Evolutionary conservation across 2,113 vertebrate species (phyloP), one percentile per base, ranked within the genome.

Genomic region (Brachyhypopomus occidentalis): DNA sequence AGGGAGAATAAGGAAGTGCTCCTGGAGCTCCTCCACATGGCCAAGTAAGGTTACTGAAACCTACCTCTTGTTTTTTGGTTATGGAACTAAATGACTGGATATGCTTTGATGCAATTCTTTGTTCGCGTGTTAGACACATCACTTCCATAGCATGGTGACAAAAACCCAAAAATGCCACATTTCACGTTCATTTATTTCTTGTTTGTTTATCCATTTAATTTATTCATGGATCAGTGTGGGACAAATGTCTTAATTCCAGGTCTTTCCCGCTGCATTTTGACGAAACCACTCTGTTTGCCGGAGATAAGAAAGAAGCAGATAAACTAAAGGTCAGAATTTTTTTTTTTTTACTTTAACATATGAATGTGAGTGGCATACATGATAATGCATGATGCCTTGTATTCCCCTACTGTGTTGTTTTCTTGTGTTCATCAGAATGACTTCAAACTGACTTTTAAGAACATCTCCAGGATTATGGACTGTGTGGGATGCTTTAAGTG

Each of bases 401-500:
- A 12, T 27, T 36, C 9, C 3, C 30, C 30, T 30, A 3, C 25
- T 55, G 30, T 19, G 25, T 17, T 71, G 16, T 20, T 9, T 5
- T 81, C 30, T 9, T 62, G 62, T 66, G 63, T 41, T 56, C 22
- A 2, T 56, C 86, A 98, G 97, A 95, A 97, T 86, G 96, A 98
- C 72, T 93, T 98, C 19, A 90, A 95, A 71, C 89, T 94, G 5
- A 94, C 97, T 79, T 98, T 98, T 45, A 94, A 93, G 89, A 98
- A 98, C 72, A 98, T 98, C 89, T 97, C 97, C 1, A 95, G 91
- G 89, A 98, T 98, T 80, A 98, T 98, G 96, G 97, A 98, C 87
- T 98, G 96, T 0, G 96, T 98, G 20, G 97, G 95, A 77, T 98
- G 97, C 91, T 94, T 97, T 83, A 98, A 98, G 75, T 98, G 97